These are phyloP conservation scores for Thalassaphorura encarpata DNA, from an alignment of 1,140 invertebrate species.

Conservation along the genomic window DNA sequence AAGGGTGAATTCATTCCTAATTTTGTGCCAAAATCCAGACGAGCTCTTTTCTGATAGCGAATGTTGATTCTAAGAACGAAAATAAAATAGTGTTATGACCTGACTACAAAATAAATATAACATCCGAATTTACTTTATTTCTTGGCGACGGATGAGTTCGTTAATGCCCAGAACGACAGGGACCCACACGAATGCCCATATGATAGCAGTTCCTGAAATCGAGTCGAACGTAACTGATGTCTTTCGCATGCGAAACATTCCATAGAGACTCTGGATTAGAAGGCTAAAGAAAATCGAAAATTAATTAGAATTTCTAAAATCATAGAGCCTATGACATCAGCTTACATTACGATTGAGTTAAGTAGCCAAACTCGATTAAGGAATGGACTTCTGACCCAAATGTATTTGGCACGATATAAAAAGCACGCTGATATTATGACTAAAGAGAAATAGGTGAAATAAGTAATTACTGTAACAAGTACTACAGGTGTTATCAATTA, in stretches of 20 bases:
- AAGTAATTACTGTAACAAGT: slow-evolving; percentile 5
- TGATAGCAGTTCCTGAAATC: slow-evolving; percentile 50
- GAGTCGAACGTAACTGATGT: slow-evolving; percentile 36
- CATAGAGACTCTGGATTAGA: slow-evolving; percentile 40
- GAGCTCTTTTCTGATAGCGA: slow-evolving; percentile 78
- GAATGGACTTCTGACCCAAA: slow-evolving; percentile 73
- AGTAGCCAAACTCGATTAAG: slow-evolving; percentile 67
- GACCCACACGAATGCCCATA: slow-evolving; percentile 52
- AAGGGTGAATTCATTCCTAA: slow-evolving; percentile 98
- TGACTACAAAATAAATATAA: slow-evolving; percentile 1
- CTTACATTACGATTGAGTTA: slow-evolving; percentile 60
- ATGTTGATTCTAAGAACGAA: slow-evolving; percentile 70
- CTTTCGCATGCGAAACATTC: slow-evolving; percentile 28
- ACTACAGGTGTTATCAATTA: neutral
- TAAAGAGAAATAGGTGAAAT: slow-evolving; percentile 44
- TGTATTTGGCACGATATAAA: slow-evolving; percentile 74
- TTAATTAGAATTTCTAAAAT: neutral
- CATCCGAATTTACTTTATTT: slow-evolving; percentile 85
- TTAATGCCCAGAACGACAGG: slow-evolving; percentile 61
- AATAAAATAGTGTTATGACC: too few species aligned
- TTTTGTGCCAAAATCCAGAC: slow-evolving; percentile 94
- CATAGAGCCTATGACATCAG: too few species aligned
- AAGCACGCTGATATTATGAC: slow-evolving; percentile 78
- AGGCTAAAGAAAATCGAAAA: slow-evolving; percentile 34
- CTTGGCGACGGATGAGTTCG: slow-evolving; percentile 80